These are phyloP conservation scores for Cepaea hortensis DNA, from an alignment of 2,888 invertebrate species.

Conservation along the genomic window DNA sequence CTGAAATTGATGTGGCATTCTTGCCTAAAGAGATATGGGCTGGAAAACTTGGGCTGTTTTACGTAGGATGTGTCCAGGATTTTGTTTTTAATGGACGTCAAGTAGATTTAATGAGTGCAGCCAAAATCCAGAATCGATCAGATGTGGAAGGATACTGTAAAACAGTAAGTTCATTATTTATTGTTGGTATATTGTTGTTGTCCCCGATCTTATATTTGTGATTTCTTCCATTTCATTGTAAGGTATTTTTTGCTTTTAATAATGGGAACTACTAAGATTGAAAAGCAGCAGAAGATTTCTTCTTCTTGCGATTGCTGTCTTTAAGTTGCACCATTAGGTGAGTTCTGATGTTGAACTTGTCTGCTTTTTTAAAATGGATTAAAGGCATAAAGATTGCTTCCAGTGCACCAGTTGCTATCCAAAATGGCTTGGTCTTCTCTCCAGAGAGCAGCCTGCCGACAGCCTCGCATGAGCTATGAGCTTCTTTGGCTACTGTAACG, in stretches of 20 bases:
- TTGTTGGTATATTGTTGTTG: neutral
- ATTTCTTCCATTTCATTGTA: neutral
- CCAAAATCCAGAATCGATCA: conserved; percentile 92
- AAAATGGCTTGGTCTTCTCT: too few species aligned
- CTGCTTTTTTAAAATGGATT: too few species aligned
- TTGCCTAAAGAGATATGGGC: conserved; percentile 93
- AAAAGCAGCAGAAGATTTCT: too few species aligned
- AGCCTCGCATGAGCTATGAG: too few species aligned
- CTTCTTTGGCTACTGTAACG: too few species aligned
- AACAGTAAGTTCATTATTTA: conserved; percentile 47
- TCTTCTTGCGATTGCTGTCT: too few species aligned
- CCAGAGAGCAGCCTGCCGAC: too few species aligned
- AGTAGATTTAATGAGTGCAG: conserved; percentile 91
- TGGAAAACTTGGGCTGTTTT: conserved; percentile 90
- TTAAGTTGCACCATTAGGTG: too few species aligned
- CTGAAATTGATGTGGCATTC: conserved; percentile 80
- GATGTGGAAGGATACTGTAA: conserved; percentile 92
- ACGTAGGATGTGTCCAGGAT: conserved; percentile 94
- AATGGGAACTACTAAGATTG: neutral
- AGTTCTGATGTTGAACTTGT: too few species aligned
- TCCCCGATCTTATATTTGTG: neutral
- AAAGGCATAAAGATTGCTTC: too few species aligned
- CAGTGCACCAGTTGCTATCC: too few species aligned
- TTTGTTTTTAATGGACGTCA: conserved; percentile 90
- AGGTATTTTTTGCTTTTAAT: neutral